Percentiles rank a stretch among this genome's conserved stretches.
Conservation (phyloP, 2,797 vertebrate genomes). For the Squalus acanthias region DNA sequence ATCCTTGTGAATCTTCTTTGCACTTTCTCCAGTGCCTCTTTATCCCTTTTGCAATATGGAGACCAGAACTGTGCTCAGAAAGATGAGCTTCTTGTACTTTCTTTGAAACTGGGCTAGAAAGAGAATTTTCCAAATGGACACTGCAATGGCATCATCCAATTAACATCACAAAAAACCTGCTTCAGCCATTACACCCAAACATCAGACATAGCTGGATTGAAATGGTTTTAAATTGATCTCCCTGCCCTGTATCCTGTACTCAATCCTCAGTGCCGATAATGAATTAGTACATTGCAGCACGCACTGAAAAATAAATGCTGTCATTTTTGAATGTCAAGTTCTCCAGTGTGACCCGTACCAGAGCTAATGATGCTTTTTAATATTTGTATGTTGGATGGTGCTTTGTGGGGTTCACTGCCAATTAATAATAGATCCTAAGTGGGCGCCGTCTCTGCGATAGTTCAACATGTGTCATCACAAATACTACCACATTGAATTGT, state of each 20-base stretch:
- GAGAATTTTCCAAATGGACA: too few species aligned
- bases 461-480: neutral
- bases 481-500: neutral
- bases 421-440: conserved; percentile 6
- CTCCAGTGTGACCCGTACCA: too few species aligned
- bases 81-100: neutral
- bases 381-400: neutral
- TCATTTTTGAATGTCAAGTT: neutral
- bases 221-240: neutral
- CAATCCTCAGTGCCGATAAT: neutral
- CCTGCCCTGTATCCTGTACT: neutral
- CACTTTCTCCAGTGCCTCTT: neutral
- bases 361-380: neutral
- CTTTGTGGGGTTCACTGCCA: neutral
- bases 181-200: neutral
- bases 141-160: neutral
- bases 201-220: neutral
- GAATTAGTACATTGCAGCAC: neutral
- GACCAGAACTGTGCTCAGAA: neutral
- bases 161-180: neutral
- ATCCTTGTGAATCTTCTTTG: neutral
- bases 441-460: neutral
- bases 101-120: neutral
- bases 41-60: neutral
- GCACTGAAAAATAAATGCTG: neutral